Evolutionary conservation across 2,888 invertebrate species (phyloP), one percentile per base, ranked within the genome.

Genomic region (Drosophila picticornis): DNA sequence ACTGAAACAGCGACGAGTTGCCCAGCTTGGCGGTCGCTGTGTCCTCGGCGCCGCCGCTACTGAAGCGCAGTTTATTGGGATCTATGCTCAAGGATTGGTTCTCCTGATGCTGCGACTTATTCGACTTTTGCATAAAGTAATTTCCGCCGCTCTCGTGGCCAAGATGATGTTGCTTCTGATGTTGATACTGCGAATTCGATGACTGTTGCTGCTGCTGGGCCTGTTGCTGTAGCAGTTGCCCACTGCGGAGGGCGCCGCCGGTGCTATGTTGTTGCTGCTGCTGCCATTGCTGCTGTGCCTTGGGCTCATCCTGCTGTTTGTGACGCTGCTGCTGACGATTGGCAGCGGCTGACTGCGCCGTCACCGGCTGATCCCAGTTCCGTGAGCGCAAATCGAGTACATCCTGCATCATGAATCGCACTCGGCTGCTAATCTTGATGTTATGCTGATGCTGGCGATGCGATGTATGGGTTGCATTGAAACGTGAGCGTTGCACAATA

Each of bases 331-430:
- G 73, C 62, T 75, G 69, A 7, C 76, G 81, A 43, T 62, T 60
- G 34, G 65, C 61, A 27, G 48, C 43, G 9, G 19, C n/a, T 38
- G 79, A 0, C 6, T 62, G 59, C 7, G 57, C 50, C 36, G 72
- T 50, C 7, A 56, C 55, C 4, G 81, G 90, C 51, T 92, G 92
- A 77, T 92, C 92, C 92, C 92, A 92, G 36, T 80, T 84, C 4
- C 92, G 91, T 0, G 76, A 43, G 10, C 92, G 88, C 53, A 92
- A 72, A 34, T 92, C 92, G 1, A 92, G 72, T 9, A 92, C 91
- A 75, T 93, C 92, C 70, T 92, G 93, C 91, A 92, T 88, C 93
- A 92, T 93, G 56, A 92, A 92, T 2, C 93, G 86, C 11, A 92
- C 92, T 31, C 92, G 89, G 53, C 93, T 93, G 75, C 92, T 93